Conservation (phyloP, 2,888 invertebrate genomes). For the Drosophila anomalata region DNA sequence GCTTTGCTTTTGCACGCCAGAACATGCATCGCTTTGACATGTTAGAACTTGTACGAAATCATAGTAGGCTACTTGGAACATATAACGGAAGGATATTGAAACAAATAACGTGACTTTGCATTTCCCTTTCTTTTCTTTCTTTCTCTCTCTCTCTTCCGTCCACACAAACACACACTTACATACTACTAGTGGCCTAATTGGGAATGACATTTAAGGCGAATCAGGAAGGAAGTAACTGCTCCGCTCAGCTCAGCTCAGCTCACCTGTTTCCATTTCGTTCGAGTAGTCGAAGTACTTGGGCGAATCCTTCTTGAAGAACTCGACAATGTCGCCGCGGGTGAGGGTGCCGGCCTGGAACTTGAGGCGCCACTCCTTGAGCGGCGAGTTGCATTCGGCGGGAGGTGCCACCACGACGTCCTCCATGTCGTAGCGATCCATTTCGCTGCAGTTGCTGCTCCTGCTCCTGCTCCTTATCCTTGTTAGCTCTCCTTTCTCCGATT, state of each 20-base stretch:
- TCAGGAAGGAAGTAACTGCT: not conserved
- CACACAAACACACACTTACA: too few species aligned
- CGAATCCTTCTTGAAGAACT: conserved; percentile 81
- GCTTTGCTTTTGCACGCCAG: too few species aligned
- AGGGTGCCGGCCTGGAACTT: conserved; percentile 82
- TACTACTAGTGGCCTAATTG: not conserved
- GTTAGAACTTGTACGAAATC: too few species aligned
- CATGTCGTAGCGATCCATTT: conserved; percentile 80
- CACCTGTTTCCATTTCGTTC: conserved; percentile 80
- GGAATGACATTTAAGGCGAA: not conserved
- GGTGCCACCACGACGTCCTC: conserved; percentile 79
- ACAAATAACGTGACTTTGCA: too few species aligned
- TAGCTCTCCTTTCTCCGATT: not conserved
- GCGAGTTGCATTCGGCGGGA: conserved; percentile 64
- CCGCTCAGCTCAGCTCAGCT: conserved; percentile 57
- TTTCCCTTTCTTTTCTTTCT: too few species aligned
- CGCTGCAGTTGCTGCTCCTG: conserved; percentile 7
- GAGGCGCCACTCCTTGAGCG: conserved; percentile 83
- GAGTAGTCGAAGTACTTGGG: conserved; percentile 82
- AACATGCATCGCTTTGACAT: too few species aligned
- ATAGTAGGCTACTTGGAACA: too few species aligned
- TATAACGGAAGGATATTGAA: too few species aligned
- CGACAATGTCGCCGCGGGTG: conserved; percentile 79
- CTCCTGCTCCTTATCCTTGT: not conserved
- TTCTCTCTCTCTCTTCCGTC: too few species aligned